Evolutionary conservation across 2,113 vertebrate species (phyloP).

Genomic region (Mus spicilegus): DNA sequence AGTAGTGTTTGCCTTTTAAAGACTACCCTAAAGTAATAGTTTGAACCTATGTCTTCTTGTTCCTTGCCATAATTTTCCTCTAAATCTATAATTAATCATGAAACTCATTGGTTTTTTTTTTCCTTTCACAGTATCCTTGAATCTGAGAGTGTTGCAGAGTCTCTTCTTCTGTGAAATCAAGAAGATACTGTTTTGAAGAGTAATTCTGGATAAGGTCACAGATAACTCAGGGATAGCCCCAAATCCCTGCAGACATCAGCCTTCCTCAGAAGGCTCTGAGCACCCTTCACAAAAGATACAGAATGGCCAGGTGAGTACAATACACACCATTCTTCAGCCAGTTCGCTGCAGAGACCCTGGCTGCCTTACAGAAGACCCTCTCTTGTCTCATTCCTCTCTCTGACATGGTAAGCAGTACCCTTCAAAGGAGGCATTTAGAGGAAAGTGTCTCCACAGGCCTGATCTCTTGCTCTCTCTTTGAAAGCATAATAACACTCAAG

Average conservation of each 20-base stretch:
- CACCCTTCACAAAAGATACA: background rate
- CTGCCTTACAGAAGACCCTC: constrained; percentile 17
- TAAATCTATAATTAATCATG: background rate
- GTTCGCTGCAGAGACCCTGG: background rate
- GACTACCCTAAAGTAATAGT: background rate
- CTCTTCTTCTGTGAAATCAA: background rate
- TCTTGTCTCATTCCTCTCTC: constrained; percentile 41
- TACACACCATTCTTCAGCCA: constrained; percentile 34
- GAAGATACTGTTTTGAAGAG: background rate
- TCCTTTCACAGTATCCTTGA: background rate
- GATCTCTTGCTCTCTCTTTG: constrained; percentile 72
- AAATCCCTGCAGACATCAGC: background rate
- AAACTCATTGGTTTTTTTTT: background rate
- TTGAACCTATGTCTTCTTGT: background rate
- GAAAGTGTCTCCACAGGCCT: constrained; percentile 49
- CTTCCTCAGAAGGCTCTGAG: background rate
- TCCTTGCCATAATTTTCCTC: background rate
- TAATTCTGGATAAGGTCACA: background rate
- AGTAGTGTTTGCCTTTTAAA: background rate
- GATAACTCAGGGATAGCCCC: background rate
- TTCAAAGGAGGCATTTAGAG: constrained; percentile 79
- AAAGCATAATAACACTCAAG: constrained; percentile 74
- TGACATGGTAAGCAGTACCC: constrained; percentile 43
- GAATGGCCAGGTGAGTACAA: background rate
- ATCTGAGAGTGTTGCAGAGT: background rate